Evolutionary conservation across 2,113 vertebrate species (phyloP), one percentile per base, ranked within the genome.

Genomic region (Epinephelus cyanopodus): DNA sequence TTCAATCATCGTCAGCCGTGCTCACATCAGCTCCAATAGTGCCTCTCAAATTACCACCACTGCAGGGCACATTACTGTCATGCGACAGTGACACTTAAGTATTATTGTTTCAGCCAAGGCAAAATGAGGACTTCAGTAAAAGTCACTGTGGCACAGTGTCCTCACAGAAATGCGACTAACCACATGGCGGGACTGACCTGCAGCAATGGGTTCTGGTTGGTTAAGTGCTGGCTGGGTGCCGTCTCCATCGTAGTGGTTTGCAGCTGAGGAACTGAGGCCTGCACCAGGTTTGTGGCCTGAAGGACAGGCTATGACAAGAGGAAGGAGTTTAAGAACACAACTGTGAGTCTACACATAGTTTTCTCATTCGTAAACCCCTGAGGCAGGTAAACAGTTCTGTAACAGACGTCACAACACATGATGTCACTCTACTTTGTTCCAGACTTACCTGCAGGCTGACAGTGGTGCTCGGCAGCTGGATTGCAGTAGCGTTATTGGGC

Each of bases 381-480:
- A 25, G 50, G 17, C 66, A 39, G 39, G n/a, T 21, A 13, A 67
- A n/a, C 8, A 29, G 4, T 33, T 11, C 42, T 21, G 42, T n/a
- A 23, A 61, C 60, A 9, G 17, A 23, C 14, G 64, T 6, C 13
- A 39, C 50, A 17, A 11, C 18, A 27, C 18, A 7, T 27, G 17
- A 5, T 6, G 45, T 39, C 5, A 4, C 9, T 27, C 12, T 12
- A 3, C 33, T 10, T 6, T 4, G 0, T 14, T 47, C 12, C 13
- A 27, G 18, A 42, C 73, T 45, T 91, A 99, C 98, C 96, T 99
- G 97, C 80, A 97, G 90, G 74, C 94, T 96, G 85, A 98, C 95
- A 64, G 92, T 95, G 86, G 96, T 93, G 74, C 94, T 95, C 0
- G 97, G 97, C 68, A 99, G 95, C 89, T 98, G 97, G 90, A 98